Evolutionary conservation across 2,888 invertebrate genomes (phyloP).

Genomic region (Fissipunctia ypsillon): DNA sequence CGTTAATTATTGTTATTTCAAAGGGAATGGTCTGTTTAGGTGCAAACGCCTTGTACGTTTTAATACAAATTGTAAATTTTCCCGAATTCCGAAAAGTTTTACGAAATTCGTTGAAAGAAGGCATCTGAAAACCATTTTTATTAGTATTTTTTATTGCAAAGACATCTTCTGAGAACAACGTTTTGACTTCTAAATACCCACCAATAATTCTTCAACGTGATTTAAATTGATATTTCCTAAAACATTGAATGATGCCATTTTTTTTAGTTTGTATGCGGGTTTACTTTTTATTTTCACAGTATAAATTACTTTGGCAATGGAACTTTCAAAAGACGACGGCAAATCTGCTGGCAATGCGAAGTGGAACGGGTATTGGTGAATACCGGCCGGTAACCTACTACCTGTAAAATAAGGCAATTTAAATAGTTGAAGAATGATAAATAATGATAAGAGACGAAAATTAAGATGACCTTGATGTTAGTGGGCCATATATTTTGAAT

Average conservation of each 20-base stretch:
- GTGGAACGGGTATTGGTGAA: slow-evolving; percentile 81
- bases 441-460: background rate
- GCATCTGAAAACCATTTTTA: slow-evolving; percentile 70
- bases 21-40: slow-evolving; percentile 80
- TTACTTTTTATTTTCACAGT: slow-evolving; percentile 79
- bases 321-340: slow-evolving; percentile 82
- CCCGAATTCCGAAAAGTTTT: slow-evolving; percentile 76
- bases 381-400: slow-evolving; percentile 75
- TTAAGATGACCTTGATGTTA: background rate
- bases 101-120: slow-evolving; percentile 74
- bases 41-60: slow-evolving; percentile 81
- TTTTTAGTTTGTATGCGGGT: slow-evolving; percentile 73
- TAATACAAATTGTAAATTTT: slow-evolving; percentile 74
- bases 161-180: background rate
- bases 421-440: background rate
- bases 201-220: slow-evolving; percentile 77
- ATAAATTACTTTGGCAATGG: slow-evolving; percentile 81
- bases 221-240: slow-evolving; percentile 80
- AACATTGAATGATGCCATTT: slow-evolving; percentile 75
- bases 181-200: slow-evolving; percentile 57
- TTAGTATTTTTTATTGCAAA: background rate
- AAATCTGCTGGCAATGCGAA: slow-evolving; percentile 81
- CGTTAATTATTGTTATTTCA: slow-evolving; percentile 79
- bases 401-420: slow-evolving; percentile 68
- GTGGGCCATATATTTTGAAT: background rate